Conservation (phyloP, 2,888 invertebrate species). For the Clitarchus hookeri region DNA sequence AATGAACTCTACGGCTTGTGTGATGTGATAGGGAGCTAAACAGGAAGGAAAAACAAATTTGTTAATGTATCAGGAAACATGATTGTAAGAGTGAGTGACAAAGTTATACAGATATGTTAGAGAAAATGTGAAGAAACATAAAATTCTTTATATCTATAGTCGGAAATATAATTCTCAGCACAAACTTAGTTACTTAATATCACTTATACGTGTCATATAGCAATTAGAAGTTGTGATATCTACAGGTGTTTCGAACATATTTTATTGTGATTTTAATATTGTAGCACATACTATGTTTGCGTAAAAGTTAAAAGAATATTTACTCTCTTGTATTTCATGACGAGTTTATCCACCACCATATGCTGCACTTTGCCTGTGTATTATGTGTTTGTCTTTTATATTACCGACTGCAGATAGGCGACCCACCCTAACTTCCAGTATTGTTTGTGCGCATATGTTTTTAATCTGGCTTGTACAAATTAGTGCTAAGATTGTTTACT, state of each 20-base stretch:
- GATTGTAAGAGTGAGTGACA: background rate
- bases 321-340: conserved; percentile 2
- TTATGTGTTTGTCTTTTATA: conserved; percentile 31
- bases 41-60: background rate
- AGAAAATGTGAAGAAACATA: background rate
- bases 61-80: background rate
- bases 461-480: conserved; percentile 42
- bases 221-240: conserved; percentile 11
- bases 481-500: conserved; percentile 40
- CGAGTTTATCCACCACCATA: conserved; percentile 7
- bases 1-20: background rate
- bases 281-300: background rate
- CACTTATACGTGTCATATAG: conserved; percentile 21
- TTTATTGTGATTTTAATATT: conserved; percentile 3
- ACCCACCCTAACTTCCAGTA: conserved; percentile 41
- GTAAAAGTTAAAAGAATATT: conserved; percentile 11
- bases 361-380: conserved; percentile 18
- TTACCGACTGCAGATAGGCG: conserved; percentile 35
- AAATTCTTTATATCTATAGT: conserved; percentile 20
- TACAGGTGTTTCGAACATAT: background rate
- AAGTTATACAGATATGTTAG: background rate
- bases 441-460: conserved; percentile 41
- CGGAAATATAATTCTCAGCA: conserved; percentile 36
- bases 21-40: background rate
- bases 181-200: conserved; percentile 18